Base-by-base conservation (phyloP, 2,888 invertebrate genomes). In the Blomia tropicalis region DNA sequence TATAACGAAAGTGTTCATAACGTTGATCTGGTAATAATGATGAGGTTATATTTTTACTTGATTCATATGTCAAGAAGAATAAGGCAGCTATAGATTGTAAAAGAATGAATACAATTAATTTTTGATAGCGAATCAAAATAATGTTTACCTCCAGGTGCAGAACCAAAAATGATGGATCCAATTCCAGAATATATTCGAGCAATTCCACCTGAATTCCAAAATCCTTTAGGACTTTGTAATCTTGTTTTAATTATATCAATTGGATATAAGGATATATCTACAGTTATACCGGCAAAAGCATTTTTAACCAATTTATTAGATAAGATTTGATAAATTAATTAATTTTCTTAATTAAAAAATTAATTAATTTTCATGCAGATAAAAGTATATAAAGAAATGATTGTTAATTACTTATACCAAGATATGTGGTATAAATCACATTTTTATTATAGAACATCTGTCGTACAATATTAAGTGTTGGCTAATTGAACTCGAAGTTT, bases 181-280 rank as follows among this genome's bases (percentile, higher is more conserved):
- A 91, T 74, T 0, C 90, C 90, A 69, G 83, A 81, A 71, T 89
- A 89, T 64, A 89, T 79, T 17, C 82, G 80, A 17, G 75, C 78
- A 73, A 95, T 90, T 4, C 92, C 93, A 0, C 93, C 93, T 27
- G 91, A 80, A 67, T 82, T 82, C 70, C 79, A 77, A 75, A 96
- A 93, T 4, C 95, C 95, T 69, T 82, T 77, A 65, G 82, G 79
- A 69, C 89, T 85, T 74, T 98, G 96, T 22, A 96, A 76, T 22
- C 96, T 79, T 0, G 96, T 98, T 77, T 96, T 98, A 4, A 98
- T 74, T 0, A 96, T 96, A 72, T 98, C 96, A 66, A 98, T 75
- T 0, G 96, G 96, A 74, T 86, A 95, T 14, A 98, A 76, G 0
- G 83, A 78, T 19, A 88, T 75, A 73, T 95, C 95, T 1, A 95